Base-by-base conservation (phyloP, 2,888 invertebrate genomes). In the Drosophila testacea region DNA sequence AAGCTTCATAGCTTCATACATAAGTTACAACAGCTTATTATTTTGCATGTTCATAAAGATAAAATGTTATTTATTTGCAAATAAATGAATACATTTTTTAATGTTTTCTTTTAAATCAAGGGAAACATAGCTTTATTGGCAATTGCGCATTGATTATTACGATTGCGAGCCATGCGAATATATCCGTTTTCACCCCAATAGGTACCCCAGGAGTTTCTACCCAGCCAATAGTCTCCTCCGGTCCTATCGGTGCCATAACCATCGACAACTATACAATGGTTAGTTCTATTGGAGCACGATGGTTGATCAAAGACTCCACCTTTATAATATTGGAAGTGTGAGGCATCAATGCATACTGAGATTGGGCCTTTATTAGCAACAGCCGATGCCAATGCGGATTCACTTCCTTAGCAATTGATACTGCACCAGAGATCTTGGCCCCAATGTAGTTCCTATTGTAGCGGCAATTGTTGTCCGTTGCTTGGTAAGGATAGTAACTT, bases 111-210 rank as follows among this genome's bases (percentile, higher is more conserved):
- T 9, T 2, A 6, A 32, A 32, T 7, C 32, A 55, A 32, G 1
- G 55, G 55, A 42, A n/a, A 55, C 3, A n/a, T n/a, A 3, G 9
- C 51, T 9, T 13, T 16, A 44, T 3, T 57, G 11, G 60, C 63
- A 16, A 72, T 41, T 0, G 11, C 2, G n/a, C 77, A 64, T 27
- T 51, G 38, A 39, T 72, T 75, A 22, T 54, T 46, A 0, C 16
- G 27, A 22, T 75, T 63, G 27, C 71, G 75, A 0, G 97, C 95
- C 96, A 98, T 98, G 1, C 98, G 94, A 0, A 98, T 95, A 87
- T 98, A 98, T 0, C 98, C 98, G 91, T 97, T 97, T 90, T 98
- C 98, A 13, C 98, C 98, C 98, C 98, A 98, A 91, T 97, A 95
- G 9, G 2, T 5, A 0, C 98, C 98, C 98, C 98, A 98, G 0